Conservation (phyloP, 1,140 invertebrate genomes). For the Oreohelix idahoensis region DNA sequence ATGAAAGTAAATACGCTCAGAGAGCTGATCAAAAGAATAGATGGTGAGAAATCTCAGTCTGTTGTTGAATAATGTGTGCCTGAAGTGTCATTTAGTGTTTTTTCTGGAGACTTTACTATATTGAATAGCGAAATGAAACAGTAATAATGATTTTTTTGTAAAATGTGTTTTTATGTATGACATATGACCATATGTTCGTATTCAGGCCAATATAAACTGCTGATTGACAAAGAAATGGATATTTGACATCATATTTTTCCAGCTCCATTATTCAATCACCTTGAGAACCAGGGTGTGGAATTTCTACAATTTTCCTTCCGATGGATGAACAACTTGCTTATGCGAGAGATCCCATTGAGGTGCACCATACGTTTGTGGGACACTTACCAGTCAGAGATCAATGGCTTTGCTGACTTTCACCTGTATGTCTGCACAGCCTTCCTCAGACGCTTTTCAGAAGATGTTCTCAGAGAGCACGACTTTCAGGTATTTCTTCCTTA, state of each 20-base stretch:
- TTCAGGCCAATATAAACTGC: too few species aligned
- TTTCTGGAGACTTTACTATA: too few species aligned
- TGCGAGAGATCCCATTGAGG: conserved; percentile 94
- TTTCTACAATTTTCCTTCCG: conserved; percentile 99
- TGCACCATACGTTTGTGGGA: conserved; percentile 99
- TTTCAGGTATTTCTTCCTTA: conserved; percentile 84
- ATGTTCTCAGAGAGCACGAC: conserved; percentile 91
- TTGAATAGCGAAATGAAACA: too few species aligned
- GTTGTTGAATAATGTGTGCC: too few species aligned
- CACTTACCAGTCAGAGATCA: conserved; percentile 95
- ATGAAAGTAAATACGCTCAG: conserved; percentile 90
- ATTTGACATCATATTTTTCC: conserved; percentile 44
- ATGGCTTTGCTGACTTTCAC: conserved; percentile 97
- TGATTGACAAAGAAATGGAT: too few species aligned
- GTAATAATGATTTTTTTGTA: too few species aligned
- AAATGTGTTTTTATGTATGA: too few species aligned
- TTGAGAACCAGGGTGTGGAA: conserved; percentile 94
- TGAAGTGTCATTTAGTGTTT: too few species aligned
- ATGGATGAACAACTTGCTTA: conserved; percentile 99
- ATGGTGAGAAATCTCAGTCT: conserved; percentile 77
- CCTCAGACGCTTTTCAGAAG: conserved; percentile 92
- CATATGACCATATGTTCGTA: too few species aligned
- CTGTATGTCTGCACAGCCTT: conserved; percentile 99
- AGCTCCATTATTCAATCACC: conserved; percentile 91
- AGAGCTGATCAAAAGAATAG: conserved; percentile 95